Evolutionary conservation across 1,140 invertebrate species (phyloP), one percentile per base, ranked within the genome.

Genomic region (Propsilocerus akamusi): DNA sequence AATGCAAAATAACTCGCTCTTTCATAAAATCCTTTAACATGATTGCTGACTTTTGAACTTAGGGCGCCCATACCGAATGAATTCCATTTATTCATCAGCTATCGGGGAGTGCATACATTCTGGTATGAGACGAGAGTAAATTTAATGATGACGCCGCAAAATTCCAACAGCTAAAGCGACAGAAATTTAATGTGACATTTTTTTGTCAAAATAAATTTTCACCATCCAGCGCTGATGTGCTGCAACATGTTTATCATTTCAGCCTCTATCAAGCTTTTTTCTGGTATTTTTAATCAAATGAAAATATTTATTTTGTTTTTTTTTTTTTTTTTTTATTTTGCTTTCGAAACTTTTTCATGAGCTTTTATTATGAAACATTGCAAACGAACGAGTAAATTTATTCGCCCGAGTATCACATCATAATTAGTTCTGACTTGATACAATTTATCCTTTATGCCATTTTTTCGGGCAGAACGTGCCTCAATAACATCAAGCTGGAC

Each of bases 161-260:
- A 41, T 20, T 20, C 22, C 34, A 41, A 41, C 17, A 41, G 34
- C 22, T 41, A 41, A 30, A 41, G 34, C 22, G 34, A 20, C 22
- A 41, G n/a, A 41, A 41, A 41, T 41, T 41, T 41, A 41, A 41
- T 41, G 14, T 41, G 34, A 41, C 34, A 41, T 41, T 41, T 30
- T n/a, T 41, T 41, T 41, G 34, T 41, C 34, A 41, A 41, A 41
- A 41, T 41, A 20, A 41, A 41, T 41, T 41, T 41, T 20, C 34
- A 41, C 22, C 34, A 41, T 14, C 14, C 5, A 6, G 14, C 8
- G 17, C 17, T 41, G 10, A 11, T 3, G n/a, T 8, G 28, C 10
- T 30, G 28, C 10, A n/a, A 30, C n/a, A 30, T 30, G n/a, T n/a
- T 2, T 2, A 6, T 6, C 28, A 30, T 30, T 30, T 30, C 28